phyloP scores from a whole-genome alignment of 2,888 invertebrate species.

The Amblyjoppa proteus region DNA sequence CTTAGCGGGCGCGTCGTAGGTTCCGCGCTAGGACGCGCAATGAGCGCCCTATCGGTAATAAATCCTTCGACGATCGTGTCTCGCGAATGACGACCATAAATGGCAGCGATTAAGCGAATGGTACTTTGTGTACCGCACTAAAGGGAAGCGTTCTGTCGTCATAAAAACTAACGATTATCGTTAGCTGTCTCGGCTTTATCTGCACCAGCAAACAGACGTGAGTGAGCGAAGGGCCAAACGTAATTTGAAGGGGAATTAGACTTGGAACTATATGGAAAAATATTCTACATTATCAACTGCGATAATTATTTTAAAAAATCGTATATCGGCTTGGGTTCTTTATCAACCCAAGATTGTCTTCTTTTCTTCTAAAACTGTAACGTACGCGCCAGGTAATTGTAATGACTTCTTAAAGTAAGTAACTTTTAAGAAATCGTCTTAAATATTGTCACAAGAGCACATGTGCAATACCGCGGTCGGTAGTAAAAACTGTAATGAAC shows the following conservation, averaged over 20 bases:
- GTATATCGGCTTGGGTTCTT: not conserved
- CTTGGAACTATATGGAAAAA: not conserved
- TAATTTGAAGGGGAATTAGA: not conserved
- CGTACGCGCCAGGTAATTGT: too few species aligned
- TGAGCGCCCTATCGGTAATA: constrained; percentile 44
- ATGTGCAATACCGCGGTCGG: too few species aligned
- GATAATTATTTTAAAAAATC: not conserved
- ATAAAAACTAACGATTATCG: constrained; percentile 9
- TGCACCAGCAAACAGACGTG: not conserved
- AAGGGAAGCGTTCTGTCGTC: not conserved
- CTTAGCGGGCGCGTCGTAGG: not conserved
- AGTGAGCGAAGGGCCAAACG: not conserved
- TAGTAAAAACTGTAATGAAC: too few species aligned
- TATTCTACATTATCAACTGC: not conserved
- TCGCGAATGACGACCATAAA: constrained; percentile 28
- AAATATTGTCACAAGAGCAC: too few species aligned
- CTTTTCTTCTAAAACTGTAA: too few species aligned
- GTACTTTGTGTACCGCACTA: not conserved
- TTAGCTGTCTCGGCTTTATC: not conserved
- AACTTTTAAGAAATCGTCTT: too few species aligned
- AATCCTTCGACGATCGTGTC: constrained; percentile 25
- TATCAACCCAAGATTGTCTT: not conserved
- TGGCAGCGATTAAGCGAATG: not conserved
- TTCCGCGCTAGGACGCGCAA: not conserved
- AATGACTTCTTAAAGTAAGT: too few species aligned